Evolutionary conservation across 2,888 invertebrate species (phyloP).

Genomic region (Melanotus villosus): DNA sequence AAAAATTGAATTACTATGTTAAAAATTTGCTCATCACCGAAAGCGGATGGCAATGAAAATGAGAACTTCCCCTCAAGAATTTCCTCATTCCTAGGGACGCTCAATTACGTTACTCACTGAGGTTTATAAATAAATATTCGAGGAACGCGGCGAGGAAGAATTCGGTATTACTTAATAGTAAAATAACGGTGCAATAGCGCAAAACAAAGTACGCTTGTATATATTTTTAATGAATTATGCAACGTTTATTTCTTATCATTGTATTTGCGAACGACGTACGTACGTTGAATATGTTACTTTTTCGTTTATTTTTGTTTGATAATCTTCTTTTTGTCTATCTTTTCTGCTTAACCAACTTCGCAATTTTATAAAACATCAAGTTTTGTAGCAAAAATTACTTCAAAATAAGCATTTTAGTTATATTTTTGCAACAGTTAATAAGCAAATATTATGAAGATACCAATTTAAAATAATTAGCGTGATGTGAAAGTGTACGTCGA

Average conservation of each 20-base stretch:
- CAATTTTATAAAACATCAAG: no score
- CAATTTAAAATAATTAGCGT: no score
- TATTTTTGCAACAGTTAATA: no score
- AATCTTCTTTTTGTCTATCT: neutral
- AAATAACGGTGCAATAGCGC: neutral
- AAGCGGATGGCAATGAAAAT: neutral
- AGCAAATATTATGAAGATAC: no score
- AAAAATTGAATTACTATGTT: neutral
- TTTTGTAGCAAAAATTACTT: no score
- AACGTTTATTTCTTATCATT: conserved; percentile 3
- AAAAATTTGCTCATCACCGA: neutral
- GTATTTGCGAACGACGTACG: neutral
- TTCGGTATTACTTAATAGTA: neutral
- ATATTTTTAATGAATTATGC: conserved; percentile 19
- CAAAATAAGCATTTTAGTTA: no score
- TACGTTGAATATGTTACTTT: neutral
- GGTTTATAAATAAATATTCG: conserved; percentile 1
- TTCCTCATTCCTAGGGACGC: neutral
- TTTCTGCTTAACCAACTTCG: no score
- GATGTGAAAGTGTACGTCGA: no score
- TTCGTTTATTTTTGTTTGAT: neutral
- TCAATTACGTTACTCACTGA: neutral
- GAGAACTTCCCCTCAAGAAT: neutral
- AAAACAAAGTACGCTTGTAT: neutral
- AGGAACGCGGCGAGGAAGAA: conserved; percentile 1